Percentiles rank a stretch among this genome's conserved stretches.
Conservation (phyloP, 2,113 vertebrate genomes). For the Brienomyrus longianalis region DNA sequence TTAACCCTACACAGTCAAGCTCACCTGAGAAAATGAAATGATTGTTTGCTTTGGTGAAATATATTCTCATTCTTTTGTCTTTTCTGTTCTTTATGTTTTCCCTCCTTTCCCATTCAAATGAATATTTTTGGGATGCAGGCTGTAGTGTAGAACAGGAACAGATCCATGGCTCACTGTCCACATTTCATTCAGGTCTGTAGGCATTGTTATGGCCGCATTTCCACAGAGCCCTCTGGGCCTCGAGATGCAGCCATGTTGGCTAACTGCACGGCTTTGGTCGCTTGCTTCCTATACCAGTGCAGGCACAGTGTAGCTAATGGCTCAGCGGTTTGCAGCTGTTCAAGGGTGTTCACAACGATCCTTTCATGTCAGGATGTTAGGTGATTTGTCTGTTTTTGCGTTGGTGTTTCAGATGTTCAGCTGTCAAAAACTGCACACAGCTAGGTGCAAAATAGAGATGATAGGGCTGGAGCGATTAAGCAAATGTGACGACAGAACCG, state of each 20-base stretch:
- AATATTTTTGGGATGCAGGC: not conserved
- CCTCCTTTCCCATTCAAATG: too few species aligned
- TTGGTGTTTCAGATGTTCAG: not conserved
- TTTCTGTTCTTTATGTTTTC: not conserved
- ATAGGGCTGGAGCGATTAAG: not conserved
- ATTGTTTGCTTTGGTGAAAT: not conserved
- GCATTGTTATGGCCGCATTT: not conserved
- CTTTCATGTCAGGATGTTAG: not conserved
- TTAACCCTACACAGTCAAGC: not conserved
- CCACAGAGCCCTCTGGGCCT: not conserved
- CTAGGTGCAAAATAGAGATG: not conserved
- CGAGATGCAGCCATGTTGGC: not conserved
- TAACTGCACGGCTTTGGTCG: not conserved
- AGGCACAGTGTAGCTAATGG: not conserved
- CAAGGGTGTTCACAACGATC: not conserved
- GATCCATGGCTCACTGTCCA: not conserved
- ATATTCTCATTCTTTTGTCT: not conserved
- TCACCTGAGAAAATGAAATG: not conserved
- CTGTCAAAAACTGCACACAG: not conserved
- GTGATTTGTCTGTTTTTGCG: not conserved
- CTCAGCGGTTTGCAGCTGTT: not conserved
- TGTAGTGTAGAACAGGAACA: not conserved
- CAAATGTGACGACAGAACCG: not conserved
- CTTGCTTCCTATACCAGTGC: not conserved
- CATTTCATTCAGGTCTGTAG: slow-evolving; percentile 10